A percentile compares a stretch with the other conserved stretches of the same genome.
Conservation (phyloP, 2,113 vertebrate species). For the Raja brachyura region DNA sequence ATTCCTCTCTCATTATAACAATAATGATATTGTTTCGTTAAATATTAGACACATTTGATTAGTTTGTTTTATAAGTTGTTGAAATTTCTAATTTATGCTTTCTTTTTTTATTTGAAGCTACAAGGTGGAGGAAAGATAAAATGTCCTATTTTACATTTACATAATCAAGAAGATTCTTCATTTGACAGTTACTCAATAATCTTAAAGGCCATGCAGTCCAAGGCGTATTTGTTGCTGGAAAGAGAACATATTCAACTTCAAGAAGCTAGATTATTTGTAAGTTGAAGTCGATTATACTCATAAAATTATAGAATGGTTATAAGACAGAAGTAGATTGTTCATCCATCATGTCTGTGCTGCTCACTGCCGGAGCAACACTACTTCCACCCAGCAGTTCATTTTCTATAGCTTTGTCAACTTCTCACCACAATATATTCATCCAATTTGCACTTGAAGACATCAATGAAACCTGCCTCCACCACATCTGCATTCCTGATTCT, state of each 20-base stretch:
- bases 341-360: too few relatives aligned
- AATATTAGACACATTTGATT: neutral
- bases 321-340: too few relatives aligned
- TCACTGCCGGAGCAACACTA: too few relatives aligned
- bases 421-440: too few relatives aligned
- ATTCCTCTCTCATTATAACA: neutral
- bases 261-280: slow-evolving; percentile 42
- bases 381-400: too few relatives aligned
- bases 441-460: too few relatives aligned
- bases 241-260: slow-evolving; percentile 45
- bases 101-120: slow-evolving; percentile 1
- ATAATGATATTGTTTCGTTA: neutral
- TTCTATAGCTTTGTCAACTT: too few relatives aligned
- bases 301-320: too few relatives aligned
- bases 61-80: neutral
- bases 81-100: neutral
- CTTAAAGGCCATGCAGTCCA: slow-evolving; percentile 42
- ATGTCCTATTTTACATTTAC: neutral
- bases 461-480: too few relatives aligned
- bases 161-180: neutral
- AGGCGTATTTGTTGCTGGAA: slow-evolving; percentile 45
- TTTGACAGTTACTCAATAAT: neutral
- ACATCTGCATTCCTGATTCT: too few relatives aligned
- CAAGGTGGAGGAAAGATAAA: neutral
- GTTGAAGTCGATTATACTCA: neutral